Percentiles rank a stretch among this genome's conserved stretches.
Evolutionary conservation across 2,797 vertebrate genomes (phyloP).

Genomic region (Tenualosa thibaudeaui): DNA sequence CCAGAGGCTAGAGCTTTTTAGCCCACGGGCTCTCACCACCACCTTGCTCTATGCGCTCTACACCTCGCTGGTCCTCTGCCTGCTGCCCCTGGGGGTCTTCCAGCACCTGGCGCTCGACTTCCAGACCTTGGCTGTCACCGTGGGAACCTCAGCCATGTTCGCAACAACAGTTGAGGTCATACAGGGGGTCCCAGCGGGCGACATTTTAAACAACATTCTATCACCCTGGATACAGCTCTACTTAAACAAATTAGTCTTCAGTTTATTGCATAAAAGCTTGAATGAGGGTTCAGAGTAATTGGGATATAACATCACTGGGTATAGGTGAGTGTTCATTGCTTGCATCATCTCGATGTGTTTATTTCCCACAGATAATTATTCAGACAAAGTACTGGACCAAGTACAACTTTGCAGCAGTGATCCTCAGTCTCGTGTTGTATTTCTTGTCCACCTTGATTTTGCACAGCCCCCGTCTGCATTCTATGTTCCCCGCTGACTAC

Average conservation of each 20-base stretch:
- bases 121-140: slow-evolving; percentile 81
- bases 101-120: slow-evolving; percentile 70
- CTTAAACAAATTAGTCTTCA: neutral
- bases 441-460: slow-evolving; percentile 72
- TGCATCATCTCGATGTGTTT: slow-evolving; percentile 20
- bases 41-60: slow-evolving; percentile 75
- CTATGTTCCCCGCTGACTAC: slow-evolving; percentile 71
- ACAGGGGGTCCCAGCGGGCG: neutral
- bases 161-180: slow-evolving; percentile 81
- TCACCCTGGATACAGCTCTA: neutral
- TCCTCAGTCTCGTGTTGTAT: slow-evolving; percentile 73
- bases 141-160: slow-evolving; percentile 76
- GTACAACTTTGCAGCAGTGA: slow-evolving; percentile 67
- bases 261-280: too few species aligned
- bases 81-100: slow-evolving; percentile 75
- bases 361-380: slow-evolving; percentile 73
- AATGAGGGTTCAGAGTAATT: neutral
- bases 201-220: neutral
- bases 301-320: neutral
- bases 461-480: slow-evolving; percentile 72
- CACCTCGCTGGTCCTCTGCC: slow-evolving; percentile 83
- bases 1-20: slow-evolving; percentile 79
- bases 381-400: slow-evolving; percentile 82
- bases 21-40: slow-evolving; percentile 65
- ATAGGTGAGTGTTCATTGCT: neutral